Evolutionary conservation across 2,797 vertebrate species (phyloP), one percentile per base, ranked within the genome.

Genomic region (Chiroxiphia lanceolata): DNA sequence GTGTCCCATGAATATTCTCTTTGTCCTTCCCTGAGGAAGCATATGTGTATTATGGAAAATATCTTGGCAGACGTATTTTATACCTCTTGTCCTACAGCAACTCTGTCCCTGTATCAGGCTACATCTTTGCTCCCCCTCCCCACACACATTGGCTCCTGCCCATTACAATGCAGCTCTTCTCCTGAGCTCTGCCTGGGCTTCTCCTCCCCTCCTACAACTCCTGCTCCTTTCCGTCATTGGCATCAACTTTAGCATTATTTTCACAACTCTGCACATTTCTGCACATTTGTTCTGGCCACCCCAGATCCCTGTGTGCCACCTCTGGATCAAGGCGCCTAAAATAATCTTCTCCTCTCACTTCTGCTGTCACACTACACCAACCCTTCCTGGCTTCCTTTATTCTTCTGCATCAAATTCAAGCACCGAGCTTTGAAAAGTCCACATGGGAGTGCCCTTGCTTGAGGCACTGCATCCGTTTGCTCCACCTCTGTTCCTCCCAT

Each of bases 61-160:
- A 34, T 10, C 71, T 80, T 50, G 47, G 45, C 34, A 60, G 25
- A 48, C 3, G 0, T 69, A 47, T 82, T 68, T 82, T 68, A 18
- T 57, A 38, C 29, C 47, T 65, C 50, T 44, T 67, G 15, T 74
- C 27, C 50, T 61, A 1, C 33, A 67, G 61, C 69, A 83, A 8
- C n/a, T 80, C 18, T 42, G 12, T 64, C 21, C 13, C 26, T 4
- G 27, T 53, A 23, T 0, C 0, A 1, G 78, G 31, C 59, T 38
- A 9, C 2, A 4, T 42, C 45, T 56, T 48, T 31, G 13, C 48
- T 63, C 8, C 27, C 0, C 1, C 21, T 69, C 34, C 56, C n/a
- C 0, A 0, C 19, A 5, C 0, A 0, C 0, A 0, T 19, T 0
- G 0, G 11, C 11, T 22, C 45, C 26, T 3, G 1, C 3, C 0